Percentiles rank a stretch among this genome's conserved stretches.
These are phyloP conservation scores for Pseudopleuronectes americanus DNA, from an alignment of 2,797 vertebrate species.

Conservation along the genomic window DNA sequence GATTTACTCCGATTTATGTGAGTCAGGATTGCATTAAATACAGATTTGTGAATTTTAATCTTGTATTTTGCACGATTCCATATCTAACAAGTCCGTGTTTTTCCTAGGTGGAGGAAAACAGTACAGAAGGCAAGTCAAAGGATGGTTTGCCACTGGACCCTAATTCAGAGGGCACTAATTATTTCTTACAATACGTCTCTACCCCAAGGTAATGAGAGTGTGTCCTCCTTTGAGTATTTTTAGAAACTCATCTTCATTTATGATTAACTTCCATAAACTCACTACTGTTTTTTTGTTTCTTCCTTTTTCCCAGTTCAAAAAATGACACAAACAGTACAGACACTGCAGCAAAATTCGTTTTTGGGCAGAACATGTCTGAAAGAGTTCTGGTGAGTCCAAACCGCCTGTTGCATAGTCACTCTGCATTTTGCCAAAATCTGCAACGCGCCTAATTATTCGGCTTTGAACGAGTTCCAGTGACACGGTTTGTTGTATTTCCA, in stretches of 20 bases:
- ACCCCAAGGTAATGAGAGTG: conserved; percentile 86
- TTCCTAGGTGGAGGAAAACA: conserved; percentile 86
- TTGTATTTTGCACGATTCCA: neutral
- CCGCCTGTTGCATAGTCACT: neutral
- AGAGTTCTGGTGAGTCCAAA: conserved; percentile 92
- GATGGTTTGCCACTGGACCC: conserved; percentile 80
- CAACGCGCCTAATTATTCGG: conserved; percentile 32
- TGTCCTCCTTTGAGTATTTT: conserved; percentile 38
- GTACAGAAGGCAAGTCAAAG: conserved; percentile 82
- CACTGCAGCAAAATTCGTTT: conserved; percentile 93
- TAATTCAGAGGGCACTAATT: conserved; percentile 92
- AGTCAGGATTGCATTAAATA: too few relatives aligned
- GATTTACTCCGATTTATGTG: too few relatives aligned
- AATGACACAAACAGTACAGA: conserved; percentile 90
- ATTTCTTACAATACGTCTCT: conserved; percentile 98
- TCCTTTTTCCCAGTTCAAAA: conserved; percentile 84
- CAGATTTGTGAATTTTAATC: too few relatives aligned
- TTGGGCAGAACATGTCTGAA: conserved; percentile 99
- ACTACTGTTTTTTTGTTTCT: conserved; percentile 10
- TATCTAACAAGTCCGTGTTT: neutral
- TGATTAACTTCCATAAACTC: conserved; percentile 7
- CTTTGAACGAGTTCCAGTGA: conserved; percentile 20
- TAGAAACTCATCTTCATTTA: conserved; percentile 27
- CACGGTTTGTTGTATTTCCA: conserved; percentile 68
- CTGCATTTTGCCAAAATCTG: conserved; percentile 80